These are phyloP conservation scores for Tethea ocularis DNA, from an alignment of 2,888 invertebrate genomes.

Conservation along the genomic window DNA sequence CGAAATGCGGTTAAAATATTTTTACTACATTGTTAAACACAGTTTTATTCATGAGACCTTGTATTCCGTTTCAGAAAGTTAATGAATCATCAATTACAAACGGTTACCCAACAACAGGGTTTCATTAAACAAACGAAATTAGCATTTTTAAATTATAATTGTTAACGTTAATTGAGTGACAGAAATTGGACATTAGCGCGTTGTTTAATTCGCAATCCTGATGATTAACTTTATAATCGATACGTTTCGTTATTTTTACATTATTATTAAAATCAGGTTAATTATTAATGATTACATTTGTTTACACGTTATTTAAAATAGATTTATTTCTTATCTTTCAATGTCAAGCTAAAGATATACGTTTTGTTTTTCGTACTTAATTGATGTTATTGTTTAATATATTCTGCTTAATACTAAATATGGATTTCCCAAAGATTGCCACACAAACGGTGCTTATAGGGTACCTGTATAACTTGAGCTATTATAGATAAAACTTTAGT, in stretches of 20 bases:
- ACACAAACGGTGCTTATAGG: too few species aligned
- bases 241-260: neutral
- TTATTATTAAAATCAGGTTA: neutral
- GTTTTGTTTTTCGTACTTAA: too few species aligned
- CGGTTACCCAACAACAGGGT: neutral
- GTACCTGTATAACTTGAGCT: too few species aligned
- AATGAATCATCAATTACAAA: conserved; percentile 5
- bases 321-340: neutral
- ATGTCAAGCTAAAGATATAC: too few species aligned
- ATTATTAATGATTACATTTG: neutral
- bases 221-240: neutral
- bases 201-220: neutral
- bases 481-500: too few species aligned
- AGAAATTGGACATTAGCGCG: conserved; percentile 1
- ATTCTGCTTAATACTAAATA: too few species aligned
- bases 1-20: neutral
- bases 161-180: neutral
- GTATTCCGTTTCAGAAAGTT: neutral
- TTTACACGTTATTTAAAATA: neutral
- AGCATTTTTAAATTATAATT: conserved; percentile 1
- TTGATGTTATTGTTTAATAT: too few species aligned
- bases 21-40: neutral
- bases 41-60: conserved; percentile 5
- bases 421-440: too few species aligned
- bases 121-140: neutral